Base-by-base conservation (phyloP, 2,888 invertebrate genomes). In the Drosophila robusta region DNA sequence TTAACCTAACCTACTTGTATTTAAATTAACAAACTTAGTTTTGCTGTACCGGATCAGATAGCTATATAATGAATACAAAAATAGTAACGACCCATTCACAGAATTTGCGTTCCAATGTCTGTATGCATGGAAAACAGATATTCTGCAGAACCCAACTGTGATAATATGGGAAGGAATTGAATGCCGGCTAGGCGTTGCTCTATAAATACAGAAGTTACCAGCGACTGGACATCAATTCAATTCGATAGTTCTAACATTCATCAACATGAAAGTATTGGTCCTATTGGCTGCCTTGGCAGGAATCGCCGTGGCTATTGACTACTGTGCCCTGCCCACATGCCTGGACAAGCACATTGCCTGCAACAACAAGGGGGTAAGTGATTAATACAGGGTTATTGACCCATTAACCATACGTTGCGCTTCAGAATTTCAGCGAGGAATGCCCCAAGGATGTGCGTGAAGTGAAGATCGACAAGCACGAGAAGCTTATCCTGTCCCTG, bases 311-410 rank as follows among this genome's bases (percentile, higher is more conserved):
- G 80, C 72, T 4, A 62, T 82, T 14, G 82, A 82, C 34, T 82
- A 82, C 22, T 82, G 86, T 44, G 80, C 80, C 0, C 42, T 82
- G 36, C 83, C 82, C 38, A 80, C 82, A 3, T 82, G 82, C 1
- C 66, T 83, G 70, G 82, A 82, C 24, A 82, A 82, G 51, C 82
- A 82, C n/a, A 52, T 83, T 6, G 87, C 84, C 11, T 86, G 82
- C 55, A 86, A 83, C 18, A 86, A 86, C 2, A 84, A 83, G 14
- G 87, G 76, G 34, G 78, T 86, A 62, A 47, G 66, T 47, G 6
- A 9, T 8, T 14, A 26, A 41, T 34, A 4, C 6, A 12, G 4
- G 4, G 34, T 4, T 7, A 9, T 9, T 29, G 1, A 7, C 1
- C 7, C 22, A 24, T 1, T 9, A 36, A 11, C 2, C 11, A 8